phyloP scores from a whole-genome alignment of 2,797 vertebrate genomes.

The Glossophaga mutica region DNA sequence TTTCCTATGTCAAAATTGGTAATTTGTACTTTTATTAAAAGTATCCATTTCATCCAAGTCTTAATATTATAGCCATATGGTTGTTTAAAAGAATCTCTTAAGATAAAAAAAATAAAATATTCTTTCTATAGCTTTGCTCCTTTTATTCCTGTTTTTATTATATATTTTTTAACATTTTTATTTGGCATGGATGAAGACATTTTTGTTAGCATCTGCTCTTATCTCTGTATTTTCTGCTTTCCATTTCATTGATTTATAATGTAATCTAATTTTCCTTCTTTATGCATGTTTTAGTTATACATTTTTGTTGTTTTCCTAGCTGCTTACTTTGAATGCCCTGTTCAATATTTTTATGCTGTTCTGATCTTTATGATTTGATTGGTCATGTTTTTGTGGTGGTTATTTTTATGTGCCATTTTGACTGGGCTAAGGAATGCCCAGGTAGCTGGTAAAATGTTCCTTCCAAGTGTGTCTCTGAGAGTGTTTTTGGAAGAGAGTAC shows the following conservation, averaged over 20 bases:
- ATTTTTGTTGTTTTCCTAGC: background rate
- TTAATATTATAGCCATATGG: background rate
- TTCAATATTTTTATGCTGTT: background rate
- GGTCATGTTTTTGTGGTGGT: background rate
- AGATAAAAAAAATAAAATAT: background rate
- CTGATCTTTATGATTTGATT: background rate
- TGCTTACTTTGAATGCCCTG: background rate
- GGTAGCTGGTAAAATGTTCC: background rate
- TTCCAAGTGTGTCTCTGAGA: no score
- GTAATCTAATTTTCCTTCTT: background rate
- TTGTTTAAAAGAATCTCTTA: background rate
- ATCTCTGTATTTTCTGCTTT: background rate
- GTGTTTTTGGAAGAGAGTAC: background rate
- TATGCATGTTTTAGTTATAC: background rate
- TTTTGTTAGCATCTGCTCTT: background rate
- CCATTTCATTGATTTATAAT: background rate
- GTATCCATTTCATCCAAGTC: background rate
- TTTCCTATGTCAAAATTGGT: background rate
- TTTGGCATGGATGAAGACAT: background rate
- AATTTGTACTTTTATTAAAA: background rate
- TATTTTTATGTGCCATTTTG: background rate
- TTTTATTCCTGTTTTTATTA: background rate
- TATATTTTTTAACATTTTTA: background rate
- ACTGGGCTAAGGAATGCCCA: background rate
- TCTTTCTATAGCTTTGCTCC: background rate